phyloP scores from a whole-genome alignment of 64 coral and sea anemone species.

The Porites lutea region DNA sequence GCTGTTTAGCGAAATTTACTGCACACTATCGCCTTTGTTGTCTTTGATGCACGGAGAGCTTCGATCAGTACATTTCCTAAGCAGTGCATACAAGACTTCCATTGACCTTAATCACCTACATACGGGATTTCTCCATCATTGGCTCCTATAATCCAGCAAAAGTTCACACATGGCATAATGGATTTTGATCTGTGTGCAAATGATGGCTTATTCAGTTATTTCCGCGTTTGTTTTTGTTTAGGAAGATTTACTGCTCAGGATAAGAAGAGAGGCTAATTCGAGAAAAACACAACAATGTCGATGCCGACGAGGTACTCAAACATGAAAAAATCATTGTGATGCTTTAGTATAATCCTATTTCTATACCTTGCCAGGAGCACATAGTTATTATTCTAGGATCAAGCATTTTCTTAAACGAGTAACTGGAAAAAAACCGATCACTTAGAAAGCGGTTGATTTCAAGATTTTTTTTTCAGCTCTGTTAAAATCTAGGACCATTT shows the following conservation, averaged over 20 bases:
- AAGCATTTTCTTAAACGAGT: no score
- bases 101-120: neutral
- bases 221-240: constrained; percentile 22
- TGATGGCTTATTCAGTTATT: constrained; percentile 4
- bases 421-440: no score
- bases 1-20: neutral
- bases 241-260: constrained; percentile 5
- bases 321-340: neutral
- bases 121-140: neutral
- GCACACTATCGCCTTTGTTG: neutral
- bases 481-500: neutral
- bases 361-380: neutral
- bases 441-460: neutral
- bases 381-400: no score
- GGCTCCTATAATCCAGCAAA: no score
- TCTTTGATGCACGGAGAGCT: neutral
- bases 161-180: neutral
- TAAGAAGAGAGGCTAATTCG: neutral
- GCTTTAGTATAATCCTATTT: neutral
- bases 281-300: neutral
- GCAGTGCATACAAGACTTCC: no score
- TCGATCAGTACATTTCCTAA: neutral
- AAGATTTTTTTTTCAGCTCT: neutral
- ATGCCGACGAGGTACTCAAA: constrained; percentile 7
- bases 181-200: neutral